These are phyloP conservation scores for Gracilinanus agilis DNA, from an alignment of 2,113 vertebrate species.

Conservation along the genomic window DNA sequence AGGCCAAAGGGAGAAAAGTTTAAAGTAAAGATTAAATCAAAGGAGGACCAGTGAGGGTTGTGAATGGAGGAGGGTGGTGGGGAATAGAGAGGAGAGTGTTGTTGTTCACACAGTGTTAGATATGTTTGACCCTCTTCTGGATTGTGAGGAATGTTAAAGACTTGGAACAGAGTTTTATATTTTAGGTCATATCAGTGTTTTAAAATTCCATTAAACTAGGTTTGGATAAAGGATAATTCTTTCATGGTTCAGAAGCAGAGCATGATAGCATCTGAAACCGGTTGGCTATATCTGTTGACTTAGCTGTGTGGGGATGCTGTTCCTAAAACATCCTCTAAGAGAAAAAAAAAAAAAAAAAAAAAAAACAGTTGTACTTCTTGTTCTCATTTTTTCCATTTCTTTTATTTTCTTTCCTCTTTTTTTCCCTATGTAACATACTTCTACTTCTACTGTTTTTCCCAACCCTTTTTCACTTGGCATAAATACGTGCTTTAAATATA, in stretches of 20 bases:
- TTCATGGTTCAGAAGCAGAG: conserved; percentile 68
- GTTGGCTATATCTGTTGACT: conserved; percentile 42
- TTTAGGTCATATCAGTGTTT: conserved; percentile 43
- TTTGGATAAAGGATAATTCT: conserved; percentile 63
- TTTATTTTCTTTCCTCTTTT: conserved; percentile 20
- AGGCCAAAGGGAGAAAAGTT: conserved; percentile 61
- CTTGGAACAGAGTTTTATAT: conserved; percentile 56
- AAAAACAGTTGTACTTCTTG: background rate
- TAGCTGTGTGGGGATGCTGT: conserved; percentile 52
- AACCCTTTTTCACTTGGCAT: conserved; percentile 44
- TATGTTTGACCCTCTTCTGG: conserved; percentile 69
- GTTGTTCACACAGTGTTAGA: conserved; percentile 65
- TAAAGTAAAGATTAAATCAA: conserved; percentile 64
- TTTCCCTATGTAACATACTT: conserved; percentile 10
- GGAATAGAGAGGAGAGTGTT: conserved; percentile 70
- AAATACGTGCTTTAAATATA: conserved; percentile 55
- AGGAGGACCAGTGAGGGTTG: conserved; percentile 72
- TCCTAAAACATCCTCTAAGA: conserved; percentile 63
- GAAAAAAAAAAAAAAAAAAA: conserved; percentile 40
- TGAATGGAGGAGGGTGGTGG: conserved; percentile 15
- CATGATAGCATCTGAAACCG: conserved; percentile 50
- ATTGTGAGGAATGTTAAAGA: conserved; percentile 74
- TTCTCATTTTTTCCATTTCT: background rate
- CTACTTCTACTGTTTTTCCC: conserved; percentile 40
- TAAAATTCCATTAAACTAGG: conserved; percentile 73